Evolutionary conservation across 2,888 invertebrate genomes (phyloP).

Genomic region (Helobdella robusta): DNA sequence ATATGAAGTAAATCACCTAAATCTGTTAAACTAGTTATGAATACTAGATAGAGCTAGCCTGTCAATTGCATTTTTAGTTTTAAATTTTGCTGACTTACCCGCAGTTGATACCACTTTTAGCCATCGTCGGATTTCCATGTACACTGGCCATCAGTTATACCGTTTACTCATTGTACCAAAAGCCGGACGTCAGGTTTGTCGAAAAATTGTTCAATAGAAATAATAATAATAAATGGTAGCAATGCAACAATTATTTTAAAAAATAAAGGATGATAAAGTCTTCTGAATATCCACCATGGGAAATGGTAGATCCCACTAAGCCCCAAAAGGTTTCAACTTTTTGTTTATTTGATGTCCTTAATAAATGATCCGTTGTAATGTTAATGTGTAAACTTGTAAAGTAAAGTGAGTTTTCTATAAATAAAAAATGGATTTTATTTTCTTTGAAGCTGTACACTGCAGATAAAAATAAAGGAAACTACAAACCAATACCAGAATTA

Average conservation of each 20-base stretch:
- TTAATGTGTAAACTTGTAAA: too few relatives aligned
- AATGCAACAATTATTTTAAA: background rate
- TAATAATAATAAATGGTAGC: background rate
- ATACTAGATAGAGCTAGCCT: too few relatives aligned
- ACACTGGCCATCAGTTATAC: constrained; percentile 15
- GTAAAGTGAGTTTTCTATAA: too few relatives aligned
- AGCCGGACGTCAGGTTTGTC: constrained; percentile 26
- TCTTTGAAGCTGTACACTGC: too few relatives aligned
- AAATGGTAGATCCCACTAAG: constrained; percentile 31
- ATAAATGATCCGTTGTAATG: too few relatives aligned
- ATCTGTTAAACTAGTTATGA: too few relatives aligned
- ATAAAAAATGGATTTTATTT: too few relatives aligned
- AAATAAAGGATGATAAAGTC: constrained; percentile 31
- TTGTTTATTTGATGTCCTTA: too few relatives aligned
- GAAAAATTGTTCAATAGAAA: too few relatives aligned
- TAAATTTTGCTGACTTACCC: background rate
- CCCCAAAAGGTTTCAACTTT: constrained; percentile 34
- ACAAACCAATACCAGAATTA: constrained; percentile 31
- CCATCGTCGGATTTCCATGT: constrained; percentile 1
- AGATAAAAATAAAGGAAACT: constrained; percentile 15
- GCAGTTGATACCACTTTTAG: constrained; percentile 25
- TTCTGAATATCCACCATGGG: constrained; percentile 31
- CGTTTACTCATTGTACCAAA: constrained; percentile 21
- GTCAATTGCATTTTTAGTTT: too few relatives aligned
- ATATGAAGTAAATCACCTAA: too few relatives aligned